Percentiles rank a stretch among this genome's conserved stretches.
phyloP scores from a whole-genome alignment of 2,888 invertebrate genomes.

The Isoperla grammatica region DNA sequence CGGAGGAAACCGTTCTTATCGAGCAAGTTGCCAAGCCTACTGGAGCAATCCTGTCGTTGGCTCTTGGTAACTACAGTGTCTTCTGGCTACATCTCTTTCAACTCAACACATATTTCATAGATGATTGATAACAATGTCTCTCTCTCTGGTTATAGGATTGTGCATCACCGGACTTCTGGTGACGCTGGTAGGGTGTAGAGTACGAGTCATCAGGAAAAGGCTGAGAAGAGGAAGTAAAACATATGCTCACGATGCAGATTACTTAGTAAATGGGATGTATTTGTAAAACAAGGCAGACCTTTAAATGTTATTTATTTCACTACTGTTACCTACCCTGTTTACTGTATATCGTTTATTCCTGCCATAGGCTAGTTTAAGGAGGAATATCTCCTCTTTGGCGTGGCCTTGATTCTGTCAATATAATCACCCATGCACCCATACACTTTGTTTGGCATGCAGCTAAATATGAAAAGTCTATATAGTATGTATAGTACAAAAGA shows the following conservation, averaged over 20 bases:
- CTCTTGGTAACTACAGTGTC: conserved; percentile 52
- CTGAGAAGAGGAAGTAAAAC: conserved; percentile 72
- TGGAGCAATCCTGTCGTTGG: conserved; percentile 73
- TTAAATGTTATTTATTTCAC: too few relatives aligned
- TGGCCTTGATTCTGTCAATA: too few relatives aligned
- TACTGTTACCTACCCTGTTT: too few relatives aligned
- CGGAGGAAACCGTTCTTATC: too few relatives aligned
- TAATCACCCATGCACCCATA: too few relatives aligned
- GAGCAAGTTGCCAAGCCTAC: conserved; percentile 51
- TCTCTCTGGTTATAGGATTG: conserved; percentile 53
- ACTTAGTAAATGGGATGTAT: conserved; percentile 97
- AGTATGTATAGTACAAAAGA: too few relatives aligned
- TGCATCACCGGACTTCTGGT: conserved; percentile 75
- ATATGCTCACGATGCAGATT: conserved; percentile 91
- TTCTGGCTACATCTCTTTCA: too few relatives aligned
- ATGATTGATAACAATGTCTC: background rate
- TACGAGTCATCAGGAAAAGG: conserved; percentile 68
- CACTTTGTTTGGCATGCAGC: too few relatives aligned
- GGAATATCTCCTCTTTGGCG: too few relatives aligned
- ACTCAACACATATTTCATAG: background rate
- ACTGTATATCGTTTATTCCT: too few relatives aligned
- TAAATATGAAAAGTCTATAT: too few relatives aligned
- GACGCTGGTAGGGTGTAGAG: conserved; percentile 73
- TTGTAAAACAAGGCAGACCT: conserved; percentile 51
- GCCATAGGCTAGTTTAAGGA: too few relatives aligned